Evolutionary conservation across 2,797 vertebrate genomes (phyloP), one percentile per base, ranked within the genome.

Genomic region (Crocodylus rhombifer): DNA sequence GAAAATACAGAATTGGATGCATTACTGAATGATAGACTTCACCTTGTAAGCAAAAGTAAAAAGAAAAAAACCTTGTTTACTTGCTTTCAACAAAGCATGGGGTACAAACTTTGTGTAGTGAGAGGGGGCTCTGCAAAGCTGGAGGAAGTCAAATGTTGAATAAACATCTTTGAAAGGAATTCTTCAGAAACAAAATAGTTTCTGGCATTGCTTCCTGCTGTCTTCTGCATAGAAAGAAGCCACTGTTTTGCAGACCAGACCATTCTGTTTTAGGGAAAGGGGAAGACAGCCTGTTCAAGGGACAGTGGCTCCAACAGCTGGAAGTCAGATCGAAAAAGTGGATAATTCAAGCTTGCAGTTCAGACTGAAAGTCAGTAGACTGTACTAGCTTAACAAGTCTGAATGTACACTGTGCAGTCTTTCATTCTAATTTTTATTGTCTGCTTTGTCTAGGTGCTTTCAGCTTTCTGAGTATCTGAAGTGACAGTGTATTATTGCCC

Each of bases 301-400:
- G 28, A 91, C 86, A 95, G 93, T 91, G 97, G 97, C 93, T 97
- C 91, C 84, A 56, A 30, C 82, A 97, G 90, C 91, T 97, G 95
- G 97, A 97, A 97, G 84, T 91, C 81, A 88, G 96, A 95, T 95
- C 96, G 94, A 96, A 97, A 92, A 95, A 94, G 75, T 42, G 82
- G 87, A 82, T 78, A 95, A 96, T 83, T 76, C 95, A 96, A 95
- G 96, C 90, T 94, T 91, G 92, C 95, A 96, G 95, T 96, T 91
- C 88, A 73, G 80, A 90, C 93, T 95, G 82, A 89, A 95, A 91
- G 78, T 73, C 56, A 82, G 33, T 86, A 91, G 85, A 93, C 84
- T 87, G 82, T 62, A 94, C 58, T 65, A 75, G 92, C 82, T 89
- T 94, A 92, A 93, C 74, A 80, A 94, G 82, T 94, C 97, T 97